Evolutionary conservation across 2,113 vertebrate genomes (phyloP).

Genomic region (western clawed frog (Xenopus tropicalis)): UCB_Xtro_10.0 CM004443.2:198175001-198175500

Average conservation of each 20-base stretch:
- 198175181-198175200: constrained; percentile 33
- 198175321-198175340: constrained; percentile 65
- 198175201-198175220: constrained; percentile 51
- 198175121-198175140: constrained; percentile 43
- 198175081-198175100: no score
- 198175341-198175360: constrained; percentile 60
- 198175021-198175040: no score
- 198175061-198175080: no score
- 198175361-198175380: constrained; percentile 52
- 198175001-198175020: no score
- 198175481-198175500: no score
- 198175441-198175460: constrained; percentile 16
- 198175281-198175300: constrained; percentile 2
- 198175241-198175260: constrained; percentile 50
- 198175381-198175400: constrained; percentile 33
- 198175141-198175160: constrained; percentile 59
- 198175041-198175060: no score
- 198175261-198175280: constrained; percentile 64
- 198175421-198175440: constrained; percentile 1
- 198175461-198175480: background rate
- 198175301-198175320: constrained; percentile 9
- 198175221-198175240: constrained; percentile 57
- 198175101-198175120: no score
- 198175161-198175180: constrained; percentile 57
- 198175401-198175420: background rate